These are phyloP conservation scores for Neotoxoptera formosana DNA, from an alignment of 1,140 invertebrate species.

Conservation along the genomic window DNA sequence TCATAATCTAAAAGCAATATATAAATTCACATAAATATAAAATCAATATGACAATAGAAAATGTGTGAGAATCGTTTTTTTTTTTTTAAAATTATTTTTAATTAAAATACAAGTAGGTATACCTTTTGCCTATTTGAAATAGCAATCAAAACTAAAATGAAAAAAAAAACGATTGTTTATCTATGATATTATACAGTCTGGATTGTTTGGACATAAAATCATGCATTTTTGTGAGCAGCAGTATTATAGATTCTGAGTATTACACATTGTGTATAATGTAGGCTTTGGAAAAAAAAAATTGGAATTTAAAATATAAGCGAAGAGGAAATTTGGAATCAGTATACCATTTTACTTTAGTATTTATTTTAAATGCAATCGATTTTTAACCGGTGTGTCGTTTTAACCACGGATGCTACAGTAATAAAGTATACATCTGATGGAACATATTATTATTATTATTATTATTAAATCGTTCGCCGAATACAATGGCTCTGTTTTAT, in stretches of 20 bases:
- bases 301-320: neutral
- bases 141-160: neutral
- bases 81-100: too few species aligned
- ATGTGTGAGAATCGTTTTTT: neutral
- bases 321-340: too few species aligned
- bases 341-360: neutral
- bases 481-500: too few species aligned
- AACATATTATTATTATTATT: neutral
- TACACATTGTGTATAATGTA: neutral
- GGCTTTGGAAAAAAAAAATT: neutral
- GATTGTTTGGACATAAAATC: neutral
- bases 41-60: neutral
- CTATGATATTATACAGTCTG: neutral
- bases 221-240: neutral
- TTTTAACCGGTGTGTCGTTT: too few species aligned
- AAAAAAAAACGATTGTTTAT: too few species aligned
- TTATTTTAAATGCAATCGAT: too few species aligned
- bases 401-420: neutral
- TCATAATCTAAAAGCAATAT: neutral
- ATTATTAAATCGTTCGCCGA: neutral
- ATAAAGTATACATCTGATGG: neutral
- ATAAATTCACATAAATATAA: neutral
- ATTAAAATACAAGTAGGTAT: too few species aligned
- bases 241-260: neutral
- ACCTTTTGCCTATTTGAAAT: too few species aligned